Evolutionary conservation across 2,113 vertebrate species (phyloP), one percentile per base, ranked within the genome.

Genomic region (Lepisosteus oculatus): DNA sequence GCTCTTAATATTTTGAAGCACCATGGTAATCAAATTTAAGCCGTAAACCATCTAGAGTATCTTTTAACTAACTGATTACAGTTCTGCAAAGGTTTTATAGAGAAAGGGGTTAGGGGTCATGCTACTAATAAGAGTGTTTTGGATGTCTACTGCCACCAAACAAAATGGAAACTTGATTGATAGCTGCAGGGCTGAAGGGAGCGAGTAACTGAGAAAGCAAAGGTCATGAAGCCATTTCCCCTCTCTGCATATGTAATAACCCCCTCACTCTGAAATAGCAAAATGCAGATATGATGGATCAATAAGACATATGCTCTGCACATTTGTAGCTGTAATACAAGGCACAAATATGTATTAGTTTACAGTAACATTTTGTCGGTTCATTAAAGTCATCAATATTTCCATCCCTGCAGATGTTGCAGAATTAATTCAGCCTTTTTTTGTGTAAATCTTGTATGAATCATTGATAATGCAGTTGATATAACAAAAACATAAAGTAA

Each of bases 91-190:
- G 93, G 89, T 92, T 95, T 95, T 93, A 88, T 91, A 90, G 88
- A 83, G 83, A 81, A 64, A 42, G 78, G 80, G 95, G 95, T 96
- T 93, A 94, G 81, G 91, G 97, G 97, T 94, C 94, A 95, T 88
- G 91, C 90, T 93, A 91, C 95, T 97, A 97, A 95, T 97, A 95
- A 94, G 94, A 95, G 92, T 96, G 94, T 97, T 96, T 95, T 94
- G 94, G 94, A 95, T 97, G 95, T 97, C 94, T 96, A 90, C 95
- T 97, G 95, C 95, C 96, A 95, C 87, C 90, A 93, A 95, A 93
- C 94, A 96, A 95, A 97, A 98, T 98, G 95, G 95, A 96, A 97
- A 97, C 93, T 95, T 98, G 96, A 97, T 98, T 95, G 94, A 98
- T 98, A 95, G 95, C 90, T 94, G 80, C 87, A 87, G 90, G 90